A percentile compares a stretch with the other conserved stretches of the same genome.
phyloP scores from a whole-genome alignment of 2,888 invertebrate species.

The Salpingus planirostris region DNA sequence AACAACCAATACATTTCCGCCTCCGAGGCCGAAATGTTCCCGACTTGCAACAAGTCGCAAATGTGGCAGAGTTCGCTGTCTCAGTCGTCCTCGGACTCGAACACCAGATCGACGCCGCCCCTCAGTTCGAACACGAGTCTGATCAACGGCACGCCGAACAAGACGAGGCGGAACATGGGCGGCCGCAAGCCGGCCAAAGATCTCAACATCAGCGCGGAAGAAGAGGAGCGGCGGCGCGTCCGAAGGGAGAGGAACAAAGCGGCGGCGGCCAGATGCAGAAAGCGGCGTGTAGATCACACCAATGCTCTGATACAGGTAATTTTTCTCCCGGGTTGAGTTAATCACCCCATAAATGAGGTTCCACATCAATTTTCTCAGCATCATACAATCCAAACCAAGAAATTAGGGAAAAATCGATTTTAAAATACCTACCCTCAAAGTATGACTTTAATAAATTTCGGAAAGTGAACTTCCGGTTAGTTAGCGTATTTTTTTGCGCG shows the following conservation, averaged over 20 bases:
- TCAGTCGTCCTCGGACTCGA: slow-evolving; percentile 38
- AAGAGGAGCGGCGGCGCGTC: slow-evolving; percentile 79
- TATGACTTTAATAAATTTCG: no score
- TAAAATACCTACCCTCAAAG: no score
- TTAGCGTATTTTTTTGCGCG: no score
- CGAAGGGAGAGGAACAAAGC: slow-evolving; percentile 93
- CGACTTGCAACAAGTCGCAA: slow-evolving; percentile 31
- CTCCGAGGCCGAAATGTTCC: slow-evolving; percentile 36
- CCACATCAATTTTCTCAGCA: no score
- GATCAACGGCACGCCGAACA: slow-evolving; percentile 20
- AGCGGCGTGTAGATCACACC: slow-evolving; percentile 92
- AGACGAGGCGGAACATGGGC: slow-evolving; percentile 68
- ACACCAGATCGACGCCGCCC: slow-evolving; percentile 34
- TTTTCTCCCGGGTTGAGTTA: neutral
- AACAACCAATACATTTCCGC: slow-evolving; percentile 41
- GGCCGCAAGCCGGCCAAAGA: slow-evolving; percentile 73
- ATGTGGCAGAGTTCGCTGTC: slow-evolving; percentile 38
- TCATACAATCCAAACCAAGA: no score
- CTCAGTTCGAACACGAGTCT: slow-evolving; percentile 24
- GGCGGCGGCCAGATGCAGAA: slow-evolving; percentile 95
- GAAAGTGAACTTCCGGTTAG: no score
- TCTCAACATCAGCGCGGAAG: slow-evolving; percentile 76
- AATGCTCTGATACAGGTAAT: slow-evolving; percentile 73
- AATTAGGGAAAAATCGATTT: no score
- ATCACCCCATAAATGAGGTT: no score